A percentile compares a stretch with the other conserved stretches of the same genome.
These are phyloP conservation scores for Gadus chalcogrammus DNA, from an alignment of 2,113 vertebrate genomes.

Conservation along the genomic window DNA sequence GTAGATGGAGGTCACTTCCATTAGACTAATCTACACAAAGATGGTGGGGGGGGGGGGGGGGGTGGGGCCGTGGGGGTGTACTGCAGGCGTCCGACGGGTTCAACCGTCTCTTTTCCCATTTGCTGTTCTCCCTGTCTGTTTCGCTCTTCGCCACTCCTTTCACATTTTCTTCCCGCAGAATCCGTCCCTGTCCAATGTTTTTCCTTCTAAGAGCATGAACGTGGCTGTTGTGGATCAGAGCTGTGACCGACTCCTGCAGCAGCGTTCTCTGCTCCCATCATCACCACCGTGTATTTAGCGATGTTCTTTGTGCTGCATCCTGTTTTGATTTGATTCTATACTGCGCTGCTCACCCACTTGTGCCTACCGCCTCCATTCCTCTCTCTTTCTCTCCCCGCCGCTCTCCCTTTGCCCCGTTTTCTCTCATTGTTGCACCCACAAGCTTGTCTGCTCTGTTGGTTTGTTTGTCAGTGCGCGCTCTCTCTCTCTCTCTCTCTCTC, in stretches of 20 bases:
- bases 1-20: slow-evolving; percentile 51
- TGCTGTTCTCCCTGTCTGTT: neutral
- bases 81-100: slow-evolving; percentile 20
- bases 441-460: neutral
- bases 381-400: neutral
- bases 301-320: neutral
- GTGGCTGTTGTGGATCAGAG: no score
- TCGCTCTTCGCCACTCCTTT: neutral
- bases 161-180: neutral
- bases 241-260: no score
- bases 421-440: neutral
- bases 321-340: neutral
- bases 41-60: slow-evolving; percentile 13
- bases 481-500: neutral
- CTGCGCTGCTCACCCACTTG: neutral
- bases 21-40: slow-evolving; percentile 37
- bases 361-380: neutral
- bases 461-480: neutral
- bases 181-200: neutral
- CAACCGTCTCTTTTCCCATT: neutral
- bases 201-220: no score
- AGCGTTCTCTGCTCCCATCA: neutral
- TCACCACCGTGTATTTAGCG: neutral
- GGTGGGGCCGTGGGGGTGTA: slow-evolving; percentile 5
- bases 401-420: neutral